Percentiles rank a stretch among this genome's conserved stretches.
These are phyloP conservation scores for Orthosia incerta DNA, from an alignment of 2,888 invertebrate species.

Conservation along the genomic window DNA sequence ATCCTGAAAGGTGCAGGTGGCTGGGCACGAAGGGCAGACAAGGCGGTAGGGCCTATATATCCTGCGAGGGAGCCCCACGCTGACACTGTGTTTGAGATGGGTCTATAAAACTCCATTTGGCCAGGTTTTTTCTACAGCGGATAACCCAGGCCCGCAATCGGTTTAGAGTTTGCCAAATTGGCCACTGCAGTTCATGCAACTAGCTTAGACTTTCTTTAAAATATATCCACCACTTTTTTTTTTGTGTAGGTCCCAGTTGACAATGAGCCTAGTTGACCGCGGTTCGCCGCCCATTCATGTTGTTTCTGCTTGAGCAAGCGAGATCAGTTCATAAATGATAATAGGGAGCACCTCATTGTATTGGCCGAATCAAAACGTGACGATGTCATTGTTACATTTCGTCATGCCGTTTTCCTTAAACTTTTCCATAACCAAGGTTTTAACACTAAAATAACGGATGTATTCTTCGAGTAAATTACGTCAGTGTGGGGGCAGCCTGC, in stretches of 20 bases:
- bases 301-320: constrained; percentile 39
- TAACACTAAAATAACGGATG: neutral
- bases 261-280: constrained; percentile 24
- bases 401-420: constrained; percentile 26
- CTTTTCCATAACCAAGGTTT: constrained; percentile 12
- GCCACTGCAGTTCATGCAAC: too few species aligned
- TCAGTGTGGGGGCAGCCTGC: constrained; percentile 11
- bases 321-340: constrained; percentile 33
- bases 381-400: constrained; percentile 17
- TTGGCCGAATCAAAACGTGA: constrained; percentile 32
- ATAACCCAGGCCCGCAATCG: too few species aligned
- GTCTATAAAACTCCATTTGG: too few species aligned
- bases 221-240: too few species aligned
- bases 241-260: constrained; percentile 6
- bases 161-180: too few species aligned
- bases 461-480: neutral
- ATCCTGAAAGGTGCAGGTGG: too few species aligned
- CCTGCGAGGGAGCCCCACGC: too few species aligned
- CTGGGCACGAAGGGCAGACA: too few species aligned
- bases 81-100: too few species aligned
- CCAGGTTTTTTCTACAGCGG: too few species aligned
- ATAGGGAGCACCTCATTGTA: constrained; percentile 34
- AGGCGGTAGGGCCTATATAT: too few species aligned
- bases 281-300: constrained; percentile 20
- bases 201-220: too few species aligned